phyloP scores from a whole-genome alignment of 2,113 vertebrate genomes.

The Chloroceryle aenea region DNA sequence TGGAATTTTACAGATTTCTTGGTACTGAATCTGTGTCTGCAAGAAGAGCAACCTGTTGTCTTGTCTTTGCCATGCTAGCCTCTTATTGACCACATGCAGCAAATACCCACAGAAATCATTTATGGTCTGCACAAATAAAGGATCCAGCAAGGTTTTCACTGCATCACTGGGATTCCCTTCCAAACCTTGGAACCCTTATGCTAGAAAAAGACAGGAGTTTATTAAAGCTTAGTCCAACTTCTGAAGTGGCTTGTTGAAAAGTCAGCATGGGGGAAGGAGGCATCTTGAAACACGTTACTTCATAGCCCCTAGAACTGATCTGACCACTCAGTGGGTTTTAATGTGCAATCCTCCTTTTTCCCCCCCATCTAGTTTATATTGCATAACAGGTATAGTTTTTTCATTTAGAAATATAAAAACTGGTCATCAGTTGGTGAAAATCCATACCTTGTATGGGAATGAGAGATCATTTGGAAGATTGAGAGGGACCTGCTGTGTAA shows the following conservation, averaged over 20 bases:
- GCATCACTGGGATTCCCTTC: background rate
- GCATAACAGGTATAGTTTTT: background rate
- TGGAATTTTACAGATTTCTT: background rate
- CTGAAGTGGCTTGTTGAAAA: background rate
- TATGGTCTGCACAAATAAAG: background rate
- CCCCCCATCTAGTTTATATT: background rate
- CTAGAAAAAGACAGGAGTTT: background rate
- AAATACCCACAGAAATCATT: background rate
- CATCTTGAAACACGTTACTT: background rate
- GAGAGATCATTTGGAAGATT: background rate
- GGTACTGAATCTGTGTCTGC: background rate
- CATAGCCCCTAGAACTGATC: background rate
- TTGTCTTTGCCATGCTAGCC: no score
- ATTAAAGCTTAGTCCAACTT: background rate
- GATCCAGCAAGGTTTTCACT: background rate
- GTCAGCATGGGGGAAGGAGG: background rate
- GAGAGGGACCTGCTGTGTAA: background rate
- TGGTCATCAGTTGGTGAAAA: background rate
- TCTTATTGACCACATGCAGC: background rate
- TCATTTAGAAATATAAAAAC: background rate
- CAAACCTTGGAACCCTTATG: background rate
- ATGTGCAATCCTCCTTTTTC: background rate
- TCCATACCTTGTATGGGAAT: background rate
- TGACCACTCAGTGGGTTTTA: background rate
- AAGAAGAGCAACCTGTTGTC: background rate